phyloP scores from a whole-genome alignment of 2,888 invertebrate species.

The Lamellibrachia columna region DNA sequence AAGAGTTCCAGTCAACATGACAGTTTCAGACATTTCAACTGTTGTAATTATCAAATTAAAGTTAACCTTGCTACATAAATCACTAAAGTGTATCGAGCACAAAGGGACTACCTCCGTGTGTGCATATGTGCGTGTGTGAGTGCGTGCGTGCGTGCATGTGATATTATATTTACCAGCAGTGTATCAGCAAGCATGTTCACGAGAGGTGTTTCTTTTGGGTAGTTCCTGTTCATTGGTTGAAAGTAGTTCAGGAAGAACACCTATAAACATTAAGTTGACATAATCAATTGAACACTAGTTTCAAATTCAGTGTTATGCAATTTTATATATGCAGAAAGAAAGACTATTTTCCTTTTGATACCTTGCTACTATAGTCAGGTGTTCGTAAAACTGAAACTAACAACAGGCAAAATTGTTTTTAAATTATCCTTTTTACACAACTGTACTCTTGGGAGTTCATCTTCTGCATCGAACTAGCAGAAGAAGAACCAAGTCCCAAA shows the following conservation, averaged over 20 bases:
- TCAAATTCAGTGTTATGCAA: too few relatives aligned
- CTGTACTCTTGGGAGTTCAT: too few relatives aligned
- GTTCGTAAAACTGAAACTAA: neutral
- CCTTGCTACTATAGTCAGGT: neutral
- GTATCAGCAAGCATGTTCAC: conserved; percentile 61
- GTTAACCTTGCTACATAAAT: neutral
- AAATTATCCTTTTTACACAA: too few relatives aligned
- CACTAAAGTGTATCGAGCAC: neutral
- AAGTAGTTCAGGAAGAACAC: neutral
- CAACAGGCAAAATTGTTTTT: too few relatives aligned
- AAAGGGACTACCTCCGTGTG: too few relatives aligned
- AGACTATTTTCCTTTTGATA: neutral
- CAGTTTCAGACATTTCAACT: neutral
- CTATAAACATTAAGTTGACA: neutral
- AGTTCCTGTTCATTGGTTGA: conserved; percentile 33
- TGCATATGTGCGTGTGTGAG: too few relatives aligned
- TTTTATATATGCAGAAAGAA: neutral
- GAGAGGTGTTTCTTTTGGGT: conserved; percentile 58
- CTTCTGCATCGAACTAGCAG: too few relatives aligned
- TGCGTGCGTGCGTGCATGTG: neutral
- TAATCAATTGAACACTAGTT: neutral
- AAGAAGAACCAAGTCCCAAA: too few relatives aligned
- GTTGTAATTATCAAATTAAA: neutral
- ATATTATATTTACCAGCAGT: conserved; percentile 51
- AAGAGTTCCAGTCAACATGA: neutral